Percentiles rank a stretch among this genome's conserved stretches.
phyloP scores from a whole-genome alignment of 2,888 invertebrate species.

The Nemotelus pantherinus region DNA sequence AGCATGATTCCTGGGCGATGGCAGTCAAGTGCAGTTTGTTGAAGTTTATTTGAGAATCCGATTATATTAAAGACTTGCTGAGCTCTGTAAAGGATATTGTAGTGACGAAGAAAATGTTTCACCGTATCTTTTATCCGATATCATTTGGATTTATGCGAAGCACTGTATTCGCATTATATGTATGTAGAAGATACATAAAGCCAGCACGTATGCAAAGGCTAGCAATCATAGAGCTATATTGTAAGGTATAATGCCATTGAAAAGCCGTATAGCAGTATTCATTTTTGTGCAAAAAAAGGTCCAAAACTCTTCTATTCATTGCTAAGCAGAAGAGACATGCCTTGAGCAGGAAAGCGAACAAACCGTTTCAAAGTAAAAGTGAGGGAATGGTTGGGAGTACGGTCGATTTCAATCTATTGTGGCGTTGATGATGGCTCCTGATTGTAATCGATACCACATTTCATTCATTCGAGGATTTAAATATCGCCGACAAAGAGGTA shows the following conservation, averaged over 20 bases:
- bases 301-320: conserved; percentile 17
- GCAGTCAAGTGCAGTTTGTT: conserved; percentile 38
- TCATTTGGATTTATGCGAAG: conserved; percentile 27
- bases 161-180: not conserved
- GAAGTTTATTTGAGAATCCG: conserved; percentile 41
- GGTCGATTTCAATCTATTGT: conserved; percentile 45
- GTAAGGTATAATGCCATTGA: conserved; percentile 15
- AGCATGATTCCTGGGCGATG: not conserved
- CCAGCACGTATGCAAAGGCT: conserved; percentile 8
- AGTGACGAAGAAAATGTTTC: conserved; percentile 28
- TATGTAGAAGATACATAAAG: conserved; percentile 2
- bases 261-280: conserved; percentile 26
- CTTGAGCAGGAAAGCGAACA: conserved; percentile 15
- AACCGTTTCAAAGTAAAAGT: not conserved
- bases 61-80: conserved; percentile 25
- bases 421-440: conserved; percentile 47
- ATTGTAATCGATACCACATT: conserved; percentile 50
- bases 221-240: conserved; percentile 1
- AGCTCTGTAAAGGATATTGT: not conserved
- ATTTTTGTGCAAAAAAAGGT: conserved; percentile 11
- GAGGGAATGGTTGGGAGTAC: conserved; percentile 1
- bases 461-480: conserved; percentile 48
- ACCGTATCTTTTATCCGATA: conserved; percentile 29
- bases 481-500: conserved; percentile 42
- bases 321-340: conserved; percentile 29